Percentiles rank a stretch among this genome's conserved stretches.
Evolutionary conservation across 2,888 invertebrate species (phyloP).

Genomic region (Temnothorax ravouxi): DNA sequence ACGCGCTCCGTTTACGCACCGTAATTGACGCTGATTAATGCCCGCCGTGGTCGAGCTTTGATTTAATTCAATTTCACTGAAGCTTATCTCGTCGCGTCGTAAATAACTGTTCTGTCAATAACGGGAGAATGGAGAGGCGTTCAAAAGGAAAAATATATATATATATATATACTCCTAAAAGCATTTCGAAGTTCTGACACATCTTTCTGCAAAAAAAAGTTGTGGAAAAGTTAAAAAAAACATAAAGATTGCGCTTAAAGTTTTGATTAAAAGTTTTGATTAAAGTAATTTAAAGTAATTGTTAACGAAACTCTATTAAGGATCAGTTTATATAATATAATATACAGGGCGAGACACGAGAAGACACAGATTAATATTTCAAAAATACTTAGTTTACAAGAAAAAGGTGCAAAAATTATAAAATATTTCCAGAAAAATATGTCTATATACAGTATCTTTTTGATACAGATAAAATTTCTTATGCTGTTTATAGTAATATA

Average conservation of each 20-base stretch:
- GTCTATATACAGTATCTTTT: background rate
- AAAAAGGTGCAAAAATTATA: background rate
- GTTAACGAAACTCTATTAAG: background rate
- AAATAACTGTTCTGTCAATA: slow-evolving; percentile 30
- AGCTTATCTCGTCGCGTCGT: slow-evolving; percentile 59
- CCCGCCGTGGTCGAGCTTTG: slow-evolving; percentile 63
- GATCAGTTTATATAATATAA: background rate
- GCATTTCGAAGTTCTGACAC: background rate
- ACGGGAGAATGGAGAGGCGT: background rate
- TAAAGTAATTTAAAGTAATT: slow-evolving; percentile 24
- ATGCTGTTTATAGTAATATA: background rate
- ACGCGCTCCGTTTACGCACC: slow-evolving; percentile 67
- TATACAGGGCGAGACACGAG: background rate
- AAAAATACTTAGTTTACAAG: background rate
- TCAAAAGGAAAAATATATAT: background rate
- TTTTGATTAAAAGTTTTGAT: slow-evolving; percentile 31
- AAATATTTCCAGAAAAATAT: background rate
- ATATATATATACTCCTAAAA: background rate
- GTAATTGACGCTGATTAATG: slow-evolving; percentile 70
- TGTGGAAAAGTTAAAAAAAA: background rate
- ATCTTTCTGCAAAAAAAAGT: background rate
- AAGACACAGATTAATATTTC: background rate
- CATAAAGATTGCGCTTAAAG: background rate
- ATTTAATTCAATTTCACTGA: slow-evolving; percentile 77
- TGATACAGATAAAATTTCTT: background rate